These are phyloP conservation scores for Cryptus armator DNA, from an alignment of 2,888 invertebrate species.

Conservation along the genomic window DNA sequence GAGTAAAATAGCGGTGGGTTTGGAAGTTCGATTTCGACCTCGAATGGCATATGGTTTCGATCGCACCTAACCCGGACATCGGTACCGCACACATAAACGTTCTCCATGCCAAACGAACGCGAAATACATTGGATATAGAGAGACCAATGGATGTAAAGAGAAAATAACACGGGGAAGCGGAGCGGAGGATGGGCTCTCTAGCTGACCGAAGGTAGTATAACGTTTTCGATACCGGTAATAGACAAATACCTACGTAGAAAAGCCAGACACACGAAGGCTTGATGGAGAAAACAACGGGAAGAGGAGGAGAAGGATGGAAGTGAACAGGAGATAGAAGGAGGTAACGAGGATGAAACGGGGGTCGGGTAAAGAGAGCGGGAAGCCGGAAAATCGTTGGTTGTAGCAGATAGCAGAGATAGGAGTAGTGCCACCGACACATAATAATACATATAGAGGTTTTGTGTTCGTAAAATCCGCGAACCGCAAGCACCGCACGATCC, in stretches of 20 bases:
- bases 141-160: conserved; percentile 38
- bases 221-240: conserved; percentile 53
- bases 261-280: conserved; percentile 27
- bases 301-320: conserved; percentile 54
- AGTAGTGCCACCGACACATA: conserved; percentile 62
- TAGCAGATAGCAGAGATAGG: conserved; percentile 62
- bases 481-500: conserved; percentile 82
- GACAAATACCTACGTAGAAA: conserved; percentile 67
- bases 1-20: conserved; percentile 38
- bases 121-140: conserved; percentile 45
- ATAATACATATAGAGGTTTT: conserved; percentile 75
- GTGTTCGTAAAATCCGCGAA: conserved; percentile 82
- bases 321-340: conserved; percentile 62
- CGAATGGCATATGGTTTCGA: conserved; percentile 67
- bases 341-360: conserved; percentile 45
- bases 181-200: neutral
- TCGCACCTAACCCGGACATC: conserved; percentile 35
- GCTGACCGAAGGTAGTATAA: neutral
- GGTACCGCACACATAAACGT: conserved; percentile 31
- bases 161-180: conserved; percentile 47
- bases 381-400: conserved; percentile 54
- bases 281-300: conserved; percentile 40
- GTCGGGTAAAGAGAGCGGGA: conserved; percentile 30
- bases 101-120: conserved; percentile 39
- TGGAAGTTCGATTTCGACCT: conserved; percentile 69